Conservation (phyloP, 1,140 invertebrate genomes). For the Cephus cinctus region DNA sequence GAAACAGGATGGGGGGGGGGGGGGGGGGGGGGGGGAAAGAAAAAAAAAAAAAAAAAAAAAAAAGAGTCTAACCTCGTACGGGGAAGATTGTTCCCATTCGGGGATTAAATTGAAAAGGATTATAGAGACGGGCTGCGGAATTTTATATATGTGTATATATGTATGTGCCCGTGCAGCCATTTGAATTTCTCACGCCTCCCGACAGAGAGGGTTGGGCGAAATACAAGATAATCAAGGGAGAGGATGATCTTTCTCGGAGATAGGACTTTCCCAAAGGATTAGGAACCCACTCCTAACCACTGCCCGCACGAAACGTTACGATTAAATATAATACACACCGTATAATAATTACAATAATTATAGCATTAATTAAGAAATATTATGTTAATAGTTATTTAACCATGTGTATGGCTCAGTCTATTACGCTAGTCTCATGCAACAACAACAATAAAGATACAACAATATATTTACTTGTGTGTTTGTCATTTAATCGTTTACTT, state of each 20-base stretch:
- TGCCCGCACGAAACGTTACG: slow-evolving; percentile 45
- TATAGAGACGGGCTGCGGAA: too few species aligned
- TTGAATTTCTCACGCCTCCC: too few species aligned
- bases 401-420: slow-evolving; percentile 50
- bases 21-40: too few species aligned
- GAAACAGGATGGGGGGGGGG: too few species aligned
- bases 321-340: slow-evolving; percentile 50
- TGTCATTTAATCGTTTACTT: slow-evolving; percentile 26
- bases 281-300: slow-evolving; percentile 35
- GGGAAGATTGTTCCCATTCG: too few species aligned
- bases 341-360: slow-evolving; percentile 48
- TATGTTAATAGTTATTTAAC: slow-evolving; percentile 50
- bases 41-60: too few species aligned
- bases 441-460: slow-evolving; percentile 54
- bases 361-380: slow-evolving; percentile 49
- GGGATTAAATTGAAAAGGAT: too few species aligned
- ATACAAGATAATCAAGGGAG: too few species aligned
- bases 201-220: too few species aligned
- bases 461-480: slow-evolving; percentile 46
- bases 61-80: too few species aligned
- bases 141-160: slow-evolving; percentile 6
- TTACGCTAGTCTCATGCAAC: slow-evolving; percentile 52
- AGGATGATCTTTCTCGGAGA: slow-evolving; percentile 17
- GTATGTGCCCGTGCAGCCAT: too few species aligned
- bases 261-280: slow-evolving; percentile 27